A percentile compares a stretch with the other conserved stretches of the same genome.
phyloP scores from a whole-genome alignment of 2,888 invertebrate species.

The Pecten maximus region DNA sequence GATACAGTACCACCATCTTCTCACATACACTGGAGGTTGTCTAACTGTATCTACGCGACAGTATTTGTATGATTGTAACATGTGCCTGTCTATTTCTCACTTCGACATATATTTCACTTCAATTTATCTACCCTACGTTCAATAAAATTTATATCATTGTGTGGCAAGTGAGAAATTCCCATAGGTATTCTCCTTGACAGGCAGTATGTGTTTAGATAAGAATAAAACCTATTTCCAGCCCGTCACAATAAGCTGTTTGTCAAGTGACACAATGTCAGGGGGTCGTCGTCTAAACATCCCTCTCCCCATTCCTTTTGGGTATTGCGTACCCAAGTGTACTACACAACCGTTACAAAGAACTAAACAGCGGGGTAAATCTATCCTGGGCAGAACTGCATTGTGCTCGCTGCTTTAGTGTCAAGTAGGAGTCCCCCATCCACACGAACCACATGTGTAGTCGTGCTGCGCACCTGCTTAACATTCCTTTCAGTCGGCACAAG shows the following conservation, averaged over 20 bases:
- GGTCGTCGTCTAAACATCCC: slow-evolving; percentile 24
- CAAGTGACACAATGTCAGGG: background rate
- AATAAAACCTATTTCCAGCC: slow-evolving; percentile 27
- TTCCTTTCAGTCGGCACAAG: slow-evolving; percentile 7
- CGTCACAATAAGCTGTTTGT: slow-evolving; percentile 30
- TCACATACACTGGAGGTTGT: background rate
- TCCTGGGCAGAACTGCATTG: background rate
- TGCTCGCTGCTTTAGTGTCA: slow-evolving; percentile 3
- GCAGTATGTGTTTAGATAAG: slow-evolving; percentile 11
- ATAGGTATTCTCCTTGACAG: slow-evolving; percentile 25
- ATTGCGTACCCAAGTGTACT: background rate
- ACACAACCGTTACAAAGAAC: background rate
- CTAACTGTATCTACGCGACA: background rate
- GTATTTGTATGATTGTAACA: background rate
- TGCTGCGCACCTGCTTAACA: slow-evolving; percentile 33
- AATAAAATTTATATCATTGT: slow-evolving; percentile 18
- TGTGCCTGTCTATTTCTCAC: background rate
- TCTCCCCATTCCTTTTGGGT: background rate
- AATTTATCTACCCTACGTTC: background rate
- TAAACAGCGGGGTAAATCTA: background rate
- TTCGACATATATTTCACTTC: background rate
- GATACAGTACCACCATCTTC: background rate
- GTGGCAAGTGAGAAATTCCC: slow-evolving; percentile 25
- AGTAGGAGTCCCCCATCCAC: background rate
- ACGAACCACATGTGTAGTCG: slow-evolving; percentile 35